These are phyloP conservation scores for Amblyopsis rosae DNA, from an alignment of 2,113 vertebrate genomes.

Conservation along the genomic window DNA sequence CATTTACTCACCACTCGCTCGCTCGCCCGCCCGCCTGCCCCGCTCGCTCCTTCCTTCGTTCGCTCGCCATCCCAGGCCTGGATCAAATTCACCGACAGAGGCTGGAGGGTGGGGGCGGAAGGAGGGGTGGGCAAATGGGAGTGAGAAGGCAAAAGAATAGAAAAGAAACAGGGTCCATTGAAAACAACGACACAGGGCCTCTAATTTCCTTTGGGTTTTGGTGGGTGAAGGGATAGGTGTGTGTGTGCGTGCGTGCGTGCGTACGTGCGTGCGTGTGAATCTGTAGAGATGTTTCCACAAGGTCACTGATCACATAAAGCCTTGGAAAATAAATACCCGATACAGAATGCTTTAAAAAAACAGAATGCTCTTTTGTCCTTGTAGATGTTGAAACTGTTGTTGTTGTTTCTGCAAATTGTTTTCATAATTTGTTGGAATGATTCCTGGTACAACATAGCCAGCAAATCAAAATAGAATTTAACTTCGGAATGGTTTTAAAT, in stretches of 20 bases:
- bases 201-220: constrained; percentile 91
- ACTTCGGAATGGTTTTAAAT: background rate
- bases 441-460: background rate
- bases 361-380: constrained; percentile 13
- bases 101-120: constrained; percentile 51
- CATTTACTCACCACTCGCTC: constrained; percentile 93
- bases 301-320: constrained; percentile 85
- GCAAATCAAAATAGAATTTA: background rate
- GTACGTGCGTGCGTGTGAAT: constrained; percentile 12
- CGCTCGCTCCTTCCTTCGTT: constrained; percentile 62
- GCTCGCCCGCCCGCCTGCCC: constrained; percentile 17
- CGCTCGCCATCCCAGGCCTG: constrained; percentile 84
- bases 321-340: constrained; percentile 41
- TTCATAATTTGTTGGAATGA: background rate
- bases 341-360: background rate
- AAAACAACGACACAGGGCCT: constrained; percentile 82
- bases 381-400: constrained; percentile 4
- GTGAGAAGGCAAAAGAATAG: constrained; percentile 28
- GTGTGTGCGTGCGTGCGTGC: constrained; percentile 14
- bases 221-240: constrained; percentile 31
- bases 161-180: constrained; percentile 89
- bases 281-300: constrained; percentile 68
- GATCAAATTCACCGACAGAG: constrained; percentile 94
- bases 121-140: background rate
- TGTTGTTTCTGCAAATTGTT: background rate